Percentiles rank a stretch among this genome's conserved stretches.
Conservation (phyloP, 2,888 invertebrate genomes). For the Luperina testacea region DNA sequence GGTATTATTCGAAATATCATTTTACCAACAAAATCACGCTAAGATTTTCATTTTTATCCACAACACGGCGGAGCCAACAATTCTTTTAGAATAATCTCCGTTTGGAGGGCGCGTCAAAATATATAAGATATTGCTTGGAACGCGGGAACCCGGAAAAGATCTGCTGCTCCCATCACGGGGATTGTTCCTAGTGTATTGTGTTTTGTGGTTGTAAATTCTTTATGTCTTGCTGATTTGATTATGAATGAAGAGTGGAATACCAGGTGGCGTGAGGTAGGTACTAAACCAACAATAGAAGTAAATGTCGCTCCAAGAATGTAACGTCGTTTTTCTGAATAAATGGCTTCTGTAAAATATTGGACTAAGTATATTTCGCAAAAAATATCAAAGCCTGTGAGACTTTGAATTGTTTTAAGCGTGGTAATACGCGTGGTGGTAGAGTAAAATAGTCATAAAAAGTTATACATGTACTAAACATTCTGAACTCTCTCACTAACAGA, state of each 20-base stretch:
- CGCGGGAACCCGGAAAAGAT: slow-evolving; percentile 68
- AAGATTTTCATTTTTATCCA: slow-evolving; percentile 64
- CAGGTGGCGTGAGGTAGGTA: slow-evolving; percentile 23
- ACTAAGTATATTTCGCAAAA: not conserved
- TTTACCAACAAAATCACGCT: slow-evolving; percentile 62
- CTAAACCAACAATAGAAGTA: slow-evolving; percentile 13
- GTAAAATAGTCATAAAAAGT: slow-evolving; percentile 11
- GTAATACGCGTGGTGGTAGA: not conserved
- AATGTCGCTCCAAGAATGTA: not conserved
- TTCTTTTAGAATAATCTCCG: slow-evolving; percentile 70
- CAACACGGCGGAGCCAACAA: slow-evolving; percentile 60
- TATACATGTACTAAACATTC: no score
- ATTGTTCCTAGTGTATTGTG: slow-evolving; percentile 69
- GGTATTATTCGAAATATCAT: slow-evolving; percentile 64
- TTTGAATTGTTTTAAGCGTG: not conserved
- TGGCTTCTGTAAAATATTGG: not conserved
- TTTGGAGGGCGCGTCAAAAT: slow-evolving; percentile 71
- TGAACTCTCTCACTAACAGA: no score
- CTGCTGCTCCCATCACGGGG: slow-evolving; percentile 69
- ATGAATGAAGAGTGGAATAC: slow-evolving; percentile 37
- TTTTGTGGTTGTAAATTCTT: slow-evolving; percentile 64
- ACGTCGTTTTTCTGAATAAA: not conserved
- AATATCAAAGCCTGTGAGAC: not conserved
- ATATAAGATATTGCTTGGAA: slow-evolving; percentile 69
- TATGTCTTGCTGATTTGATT: slow-evolving; percentile 53